Evolutionary conservation across 2,797 vertebrate genomes (phyloP).

Genomic region (Todus mexicanus): DNA sequence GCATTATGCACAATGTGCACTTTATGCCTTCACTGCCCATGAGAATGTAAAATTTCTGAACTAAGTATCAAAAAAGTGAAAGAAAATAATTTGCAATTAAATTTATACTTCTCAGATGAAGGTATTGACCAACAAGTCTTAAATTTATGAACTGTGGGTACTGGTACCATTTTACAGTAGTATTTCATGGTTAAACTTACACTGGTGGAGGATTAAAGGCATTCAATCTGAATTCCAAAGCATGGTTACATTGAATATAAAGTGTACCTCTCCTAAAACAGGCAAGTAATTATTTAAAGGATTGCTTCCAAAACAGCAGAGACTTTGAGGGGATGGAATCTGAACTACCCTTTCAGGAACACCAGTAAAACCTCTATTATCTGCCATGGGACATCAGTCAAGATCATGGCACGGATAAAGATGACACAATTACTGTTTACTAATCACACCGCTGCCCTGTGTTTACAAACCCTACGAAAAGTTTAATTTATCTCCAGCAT

Average conservation of each 20-base stretch:
- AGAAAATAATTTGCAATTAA: not conserved
- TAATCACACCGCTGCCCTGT: not conserved
- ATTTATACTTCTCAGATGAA: not conserved
- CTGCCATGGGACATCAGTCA: not conserved
- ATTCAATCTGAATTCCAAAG: not conserved
- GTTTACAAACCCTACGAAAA: not conserved
- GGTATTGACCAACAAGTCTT: not conserved
- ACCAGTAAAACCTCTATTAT: not conserved
- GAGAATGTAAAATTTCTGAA: not conserved
- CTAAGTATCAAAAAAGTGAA: not conserved
- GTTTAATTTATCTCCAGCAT: not conserved
- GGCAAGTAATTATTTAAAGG: not conserved
- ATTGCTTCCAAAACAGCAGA: not conserved
- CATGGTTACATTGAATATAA: not conserved
- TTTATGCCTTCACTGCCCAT: not conserved
- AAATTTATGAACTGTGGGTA: not conserved
- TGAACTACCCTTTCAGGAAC: not conserved
- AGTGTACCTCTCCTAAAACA: not conserved
- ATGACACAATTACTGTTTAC: not conserved
- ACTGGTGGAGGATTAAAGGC: not conserved
- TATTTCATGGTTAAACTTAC: not conserved
- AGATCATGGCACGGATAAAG: not conserved
- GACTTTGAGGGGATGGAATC: not conserved
- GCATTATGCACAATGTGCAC: not conserved
- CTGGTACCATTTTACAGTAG: not conserved